Base-by-base conservation (phyloP, 2,888 invertebrate genomes). In the Caenorhabditis angaria region DNA sequence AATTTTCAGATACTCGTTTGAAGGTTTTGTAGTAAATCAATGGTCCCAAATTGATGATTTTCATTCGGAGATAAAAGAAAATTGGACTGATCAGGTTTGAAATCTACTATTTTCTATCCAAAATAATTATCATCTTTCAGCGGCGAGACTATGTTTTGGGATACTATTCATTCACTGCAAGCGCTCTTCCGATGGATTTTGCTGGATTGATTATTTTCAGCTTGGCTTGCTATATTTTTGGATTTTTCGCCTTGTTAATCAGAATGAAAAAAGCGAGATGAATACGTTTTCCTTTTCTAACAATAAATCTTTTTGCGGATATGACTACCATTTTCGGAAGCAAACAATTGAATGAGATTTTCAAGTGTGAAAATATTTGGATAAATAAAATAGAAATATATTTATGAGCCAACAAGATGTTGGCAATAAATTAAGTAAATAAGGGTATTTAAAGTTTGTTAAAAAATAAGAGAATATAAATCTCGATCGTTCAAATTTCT, bases 21-120 rank as follows among this genome's bases (percentile, higher is more conserved):
- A 82, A 94, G 94, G 68, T 62, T 56, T 59, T 50, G 64, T 67
- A 4, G 67, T 78, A 54, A 80, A 80, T 53, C 83, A 77, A 61
- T 78, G 80, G 82, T 73, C 70, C 6, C 3, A 59, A 27, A 64
- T 71, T 25, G 71, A 71, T 56, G 25, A 54, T 22, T 71, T 71
- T 29, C 71, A 71, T 60, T 18, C 54, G 22, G 24, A 59, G 4
- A 51, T 41, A 2, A 41, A 41, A 41, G 18, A 12, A 12, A 41
- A 41, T 41, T 41, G 41, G 41, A 41, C 41, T 18, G 14, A 41
- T 18, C 41, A 41, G 41, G 41, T 41, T 18, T 32, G 32, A 10
- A 8, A 32, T 10, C 32, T 8, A 5, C 6, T 32, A 32, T 5
- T 10, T 8, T 10, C 5, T 10, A 32, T 32, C 6, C 5, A 32